These are phyloP conservation scores for Labeo catla DNA, from an alignment of 2,113 vertebrate species.

Conservation along the genomic window DNA sequence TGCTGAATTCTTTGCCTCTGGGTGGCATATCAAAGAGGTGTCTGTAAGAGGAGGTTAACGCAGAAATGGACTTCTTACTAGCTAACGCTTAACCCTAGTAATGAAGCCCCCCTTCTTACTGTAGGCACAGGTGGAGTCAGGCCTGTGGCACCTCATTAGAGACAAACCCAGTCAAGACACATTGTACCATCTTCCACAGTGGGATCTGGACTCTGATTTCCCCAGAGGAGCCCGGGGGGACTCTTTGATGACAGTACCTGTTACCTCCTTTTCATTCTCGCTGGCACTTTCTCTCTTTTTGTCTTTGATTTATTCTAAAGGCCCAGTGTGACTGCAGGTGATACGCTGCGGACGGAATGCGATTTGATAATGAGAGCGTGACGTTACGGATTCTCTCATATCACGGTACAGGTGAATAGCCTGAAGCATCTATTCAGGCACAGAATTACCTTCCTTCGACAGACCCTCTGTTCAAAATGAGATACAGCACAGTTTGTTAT, in stretches of 20 bases:
- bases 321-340: conserved; percentile 51
- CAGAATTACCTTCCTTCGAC: conserved; percentile 13
- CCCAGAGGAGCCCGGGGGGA: conserved; percentile 47
- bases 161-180: conserved; percentile 14
- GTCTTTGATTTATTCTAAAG: conserved; percentile 38
- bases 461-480: not conserved
- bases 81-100: conserved; percentile 37
- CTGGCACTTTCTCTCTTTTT: conserved; percentile 17
- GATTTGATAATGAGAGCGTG: conserved; percentile 53
- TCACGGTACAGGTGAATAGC: conserved; percentile 53
- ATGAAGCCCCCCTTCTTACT: conserved; percentile 16
- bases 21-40: conserved; percentile 51
- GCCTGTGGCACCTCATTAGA: conserved; percentile 56
- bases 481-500: not conserved
- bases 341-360: conserved; percentile 34
- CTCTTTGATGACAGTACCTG: conserved; percentile 43
- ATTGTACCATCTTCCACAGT: conserved; percentile 34
- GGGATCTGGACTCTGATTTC: conserved; percentile 50
- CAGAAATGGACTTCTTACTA: conserved; percentile 33
- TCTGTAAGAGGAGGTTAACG: conserved; percentile 46
- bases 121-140: conserved; percentile 22
- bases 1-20: conserved; percentile 29
- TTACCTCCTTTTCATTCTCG: conserved; percentile 35
- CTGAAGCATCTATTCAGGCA: conserved; percentile 18
- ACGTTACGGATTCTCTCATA: conserved; percentile 35